These are phyloP conservation scores for Gastracanthus pulcherrimus DNA, from an alignment of 2,888 invertebrate species.

Conservation along the genomic window DNA sequence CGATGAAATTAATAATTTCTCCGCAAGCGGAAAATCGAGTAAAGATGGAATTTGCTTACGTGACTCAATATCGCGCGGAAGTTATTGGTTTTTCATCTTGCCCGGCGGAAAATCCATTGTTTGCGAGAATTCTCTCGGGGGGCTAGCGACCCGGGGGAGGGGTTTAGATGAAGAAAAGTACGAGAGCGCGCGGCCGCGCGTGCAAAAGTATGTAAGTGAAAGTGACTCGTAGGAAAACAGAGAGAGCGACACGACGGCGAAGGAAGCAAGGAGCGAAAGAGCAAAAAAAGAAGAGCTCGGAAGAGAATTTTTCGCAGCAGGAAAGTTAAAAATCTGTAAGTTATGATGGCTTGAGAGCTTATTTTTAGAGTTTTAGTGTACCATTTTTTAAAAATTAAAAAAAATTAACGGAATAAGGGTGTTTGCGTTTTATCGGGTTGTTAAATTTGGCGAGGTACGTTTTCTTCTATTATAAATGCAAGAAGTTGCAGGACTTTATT, in stretches of 20 bases:
- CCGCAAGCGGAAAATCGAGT: constrained; percentile 31
- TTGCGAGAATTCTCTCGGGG: constrained; percentile 38
- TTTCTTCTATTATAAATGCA: no score
- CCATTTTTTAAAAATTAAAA: no score
- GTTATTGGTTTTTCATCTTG: constrained; percentile 55
- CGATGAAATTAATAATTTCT: constrained; percentile 42
- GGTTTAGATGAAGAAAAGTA: constrained; percentile 46
- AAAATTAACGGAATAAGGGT: no score
- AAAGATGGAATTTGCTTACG: constrained; percentile 52
- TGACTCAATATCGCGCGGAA: constrained; percentile 46
- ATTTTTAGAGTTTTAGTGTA: no score
- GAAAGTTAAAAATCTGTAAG: no score
- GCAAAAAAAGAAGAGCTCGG: background rate
- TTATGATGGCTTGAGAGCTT: no score
- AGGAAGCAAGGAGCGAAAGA: background rate
- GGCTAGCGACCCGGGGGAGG: background rate
- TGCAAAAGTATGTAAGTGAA: constrained; percentile 34
- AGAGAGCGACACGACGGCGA: background rate
- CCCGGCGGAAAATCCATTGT: constrained; percentile 50
- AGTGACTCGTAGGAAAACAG: constrained; percentile 39
- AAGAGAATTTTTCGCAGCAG: no score
- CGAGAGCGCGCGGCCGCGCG: background rate
- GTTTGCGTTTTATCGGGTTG: no score
- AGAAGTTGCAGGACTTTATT: no score
- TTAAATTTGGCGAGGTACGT: no score